phyloP scores from a whole-genome alignment of 2,797 vertebrate genomes.

The Pseudochromis fuscus region DNA sequence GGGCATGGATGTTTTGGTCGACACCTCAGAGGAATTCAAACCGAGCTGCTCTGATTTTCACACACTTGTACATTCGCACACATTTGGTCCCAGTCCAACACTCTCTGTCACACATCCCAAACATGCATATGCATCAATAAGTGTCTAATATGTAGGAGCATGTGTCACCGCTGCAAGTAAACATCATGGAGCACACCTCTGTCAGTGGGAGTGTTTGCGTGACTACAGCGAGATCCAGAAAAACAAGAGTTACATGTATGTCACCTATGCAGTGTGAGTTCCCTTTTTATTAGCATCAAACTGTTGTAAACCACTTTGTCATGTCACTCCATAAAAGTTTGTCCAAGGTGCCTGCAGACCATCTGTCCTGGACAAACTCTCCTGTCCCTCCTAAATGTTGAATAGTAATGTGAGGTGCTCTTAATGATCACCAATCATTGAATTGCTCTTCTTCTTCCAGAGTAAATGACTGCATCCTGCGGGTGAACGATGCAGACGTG shows the following conservation, averaged over 20 bases:
- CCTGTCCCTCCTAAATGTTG: too few species aligned
- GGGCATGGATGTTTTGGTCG: constrained; percentile 46
- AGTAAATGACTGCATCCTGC: constrained; percentile 96
- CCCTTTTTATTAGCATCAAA: too few species aligned
- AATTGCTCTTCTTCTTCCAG: constrained; percentile 72
- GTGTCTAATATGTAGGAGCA: too few species aligned
- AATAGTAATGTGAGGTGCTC: too few species aligned
- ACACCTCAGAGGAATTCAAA: constrained; percentile 53
- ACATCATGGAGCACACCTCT: background rate
- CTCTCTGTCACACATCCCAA: background rate
- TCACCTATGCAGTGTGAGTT: too few species aligned
- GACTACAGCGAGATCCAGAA: background rate
- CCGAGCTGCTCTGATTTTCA: constrained; percentile 35
- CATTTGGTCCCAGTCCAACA: background rate
- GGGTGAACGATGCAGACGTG: constrained; percentile 95
- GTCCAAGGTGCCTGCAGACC: too few species aligned
- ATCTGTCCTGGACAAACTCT: too few species aligned
- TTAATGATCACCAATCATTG: too few species aligned
- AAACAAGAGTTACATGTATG: background rate
- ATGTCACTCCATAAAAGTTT: too few species aligned
- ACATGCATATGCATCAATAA: background rate
- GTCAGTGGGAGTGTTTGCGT: background rate
- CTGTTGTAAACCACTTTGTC: too few species aligned
- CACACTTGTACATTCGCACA: constrained; percentile 11
- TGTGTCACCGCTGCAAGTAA: too few species aligned